Base-by-base conservation (phyloP, 2,797 vertebrate species). In the Galago senegalensis region DNA sequence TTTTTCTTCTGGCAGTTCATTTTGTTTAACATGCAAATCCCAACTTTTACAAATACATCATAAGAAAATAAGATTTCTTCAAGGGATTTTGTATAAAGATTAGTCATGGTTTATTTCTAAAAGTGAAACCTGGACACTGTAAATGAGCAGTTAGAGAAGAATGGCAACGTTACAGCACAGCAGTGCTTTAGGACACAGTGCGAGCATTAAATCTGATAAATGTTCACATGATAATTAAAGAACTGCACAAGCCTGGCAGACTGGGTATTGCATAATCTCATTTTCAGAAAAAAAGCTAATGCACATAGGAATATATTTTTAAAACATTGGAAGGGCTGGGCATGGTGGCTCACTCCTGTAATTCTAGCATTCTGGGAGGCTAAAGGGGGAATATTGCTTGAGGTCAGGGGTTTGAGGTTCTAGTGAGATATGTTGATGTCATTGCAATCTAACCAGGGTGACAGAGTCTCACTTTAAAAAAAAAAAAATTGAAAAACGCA, bases 21-120 rank as follows among this genome's bases (percentile, higher is more conserved):
- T 91, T 91, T 56, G 23, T 84, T 79, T 81, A 94, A 53, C 75
- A 63, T 65, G 86, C 11, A 94, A 84, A 87, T 85, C 53, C 69
- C 31, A 75, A 85, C 27, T 94, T 95, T 87, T 84, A 87, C 80
- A 76, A 89, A 46, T 72, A 3, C 61, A 23, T 94, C 37, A 56
- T 86, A 76, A 40, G 56, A 31, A 93, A 95, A 61, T 75, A 84
- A 87, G 83, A 29, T 56, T 58, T 70, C 34, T 88, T 72, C 12
- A 56, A 70, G 67, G 37, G 56, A 31, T 95, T 94, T 91, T 87
- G 2, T 89, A 5, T 89, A 43, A 70, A 93, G 31, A 67, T 73
- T 85, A 65, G 82, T 79, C 27, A 79, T 10, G 82, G 18, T 89
- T 82, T 46, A 72, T 76, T 94, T 95, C 31, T 29, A 58, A 85